Percentiles rank a stretch among this genome's conserved stretches.
Evolutionary conservation across 2,888 invertebrate genomes (phyloP).

Genomic region (Papilio elwesi): DNA sequence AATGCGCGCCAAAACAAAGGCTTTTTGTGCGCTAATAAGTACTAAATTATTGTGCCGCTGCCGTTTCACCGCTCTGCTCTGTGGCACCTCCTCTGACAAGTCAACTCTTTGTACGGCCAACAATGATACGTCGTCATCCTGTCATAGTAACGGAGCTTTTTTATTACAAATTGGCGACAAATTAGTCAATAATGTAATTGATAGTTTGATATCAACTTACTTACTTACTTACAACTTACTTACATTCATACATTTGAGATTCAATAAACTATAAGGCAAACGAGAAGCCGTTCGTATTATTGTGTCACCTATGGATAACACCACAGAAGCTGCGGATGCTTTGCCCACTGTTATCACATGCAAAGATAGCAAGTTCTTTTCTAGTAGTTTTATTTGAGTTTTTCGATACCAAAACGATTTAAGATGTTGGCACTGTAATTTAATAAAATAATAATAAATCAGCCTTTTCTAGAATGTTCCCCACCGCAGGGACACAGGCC

Average conservation of each 20-base stretch:
- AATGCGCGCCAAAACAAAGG: conserved; percentile 63
- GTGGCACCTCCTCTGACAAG: conserved; percentile 31
- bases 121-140: background rate
- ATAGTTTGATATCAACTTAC: background rate
- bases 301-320: too few species aligned
- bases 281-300: background rate
- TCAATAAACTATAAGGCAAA: background rate
- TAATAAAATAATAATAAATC: too few species aligned
- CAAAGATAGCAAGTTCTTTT: too few species aligned
- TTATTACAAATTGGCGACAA: background rate
- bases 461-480: too few species aligned
- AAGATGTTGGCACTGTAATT: too few species aligned
- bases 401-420: too few species aligned
- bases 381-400: too few species aligned
- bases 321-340: too few species aligned
- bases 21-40: conserved; percentile 65
- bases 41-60: conserved; percentile 55
- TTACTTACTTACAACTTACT: too few species aligned
- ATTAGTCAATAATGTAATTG: background rate
- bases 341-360: too few species aligned
- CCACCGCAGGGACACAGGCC: too few species aligned
- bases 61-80: conserved; percentile 43
- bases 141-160: background rate
- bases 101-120: conserved; percentile 24
- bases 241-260: too few species aligned